Base-by-base conservation (phyloP, 2,113 vertebrate genomes). In the Lycaon pictus region DNA sequence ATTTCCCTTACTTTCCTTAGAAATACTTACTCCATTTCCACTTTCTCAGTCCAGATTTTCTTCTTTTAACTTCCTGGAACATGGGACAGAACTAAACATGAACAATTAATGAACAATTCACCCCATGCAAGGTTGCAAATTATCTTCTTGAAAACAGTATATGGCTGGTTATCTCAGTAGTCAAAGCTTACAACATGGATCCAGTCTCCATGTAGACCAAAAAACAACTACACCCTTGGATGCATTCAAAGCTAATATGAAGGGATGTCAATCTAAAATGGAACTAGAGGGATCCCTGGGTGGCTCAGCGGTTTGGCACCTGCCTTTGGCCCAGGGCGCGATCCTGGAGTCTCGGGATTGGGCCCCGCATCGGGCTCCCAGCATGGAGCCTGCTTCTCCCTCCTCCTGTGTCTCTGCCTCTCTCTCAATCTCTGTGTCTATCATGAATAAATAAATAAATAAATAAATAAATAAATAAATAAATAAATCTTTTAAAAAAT, bases 61-160 rank as follows among this genome's bases (percentile, higher is more conserved):
- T 80, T 94, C 55, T 87, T 95, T 90, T 72, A 95, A 85, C 93
- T 81, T 85, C 53, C 82, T 4, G 2, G 48, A 83, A 83, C 35
- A 32, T 11, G 20, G 35, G 17, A 88, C 92, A 95, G 63, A 96
- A 95, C 76, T 85, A 74, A 43, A 43, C 43, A 43, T 43, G 43
- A 43, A 43, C 43, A 43, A 88, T 93, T 85, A 58, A 65, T 85
- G 82, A 65, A 77, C 92, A 84, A 88, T 81, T 93, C 92, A 80
- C 77, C 20, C 35, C 80, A 48, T 43, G n/a, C 22, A 88, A 91
- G 43, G 43, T 76, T 95, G 71, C 63, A 81, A 85, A 85, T 62
- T 93, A 88, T 27, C 86, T 95, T 87, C 20, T 69, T 67, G 37
- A 90, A 95, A 88, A 82, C 56, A n/a, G 82, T 55, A 16, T 85